Conservation (phyloP, 2,888 invertebrate species). For the Mesodorylaimus sp. region DNA sequence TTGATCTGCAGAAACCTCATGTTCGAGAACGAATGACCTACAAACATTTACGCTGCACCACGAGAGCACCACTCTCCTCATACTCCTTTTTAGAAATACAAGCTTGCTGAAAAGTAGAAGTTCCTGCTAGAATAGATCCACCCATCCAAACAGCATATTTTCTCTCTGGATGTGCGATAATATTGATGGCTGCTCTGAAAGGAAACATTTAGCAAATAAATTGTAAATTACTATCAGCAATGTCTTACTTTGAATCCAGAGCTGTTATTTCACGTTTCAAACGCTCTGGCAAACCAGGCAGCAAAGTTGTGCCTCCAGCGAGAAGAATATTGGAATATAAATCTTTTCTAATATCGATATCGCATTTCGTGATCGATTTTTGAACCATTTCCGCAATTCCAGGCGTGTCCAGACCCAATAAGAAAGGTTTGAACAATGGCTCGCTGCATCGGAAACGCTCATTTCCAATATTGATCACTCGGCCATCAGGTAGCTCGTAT, state of each 20-base stretch:
- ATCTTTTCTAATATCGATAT: slow-evolving; percentile 43
- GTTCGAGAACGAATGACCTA: too few species aligned
- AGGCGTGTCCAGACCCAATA: slow-evolving; percentile 54
- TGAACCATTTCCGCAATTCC: slow-evolving; percentile 79
- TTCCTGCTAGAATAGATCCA: slow-evolving; percentile 78
- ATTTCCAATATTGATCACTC: background rate
- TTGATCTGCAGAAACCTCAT: too few species aligned
- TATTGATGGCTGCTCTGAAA: slow-evolving; percentile 43
- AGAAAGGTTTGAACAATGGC: slow-evolving; percentile 70
- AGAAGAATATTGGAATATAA: slow-evolving; percentile 25
- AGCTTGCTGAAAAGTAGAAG: slow-evolving; percentile 76
- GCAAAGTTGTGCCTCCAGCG: slow-evolving; percentile 42
- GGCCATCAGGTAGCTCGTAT: slow-evolving; percentile 55
- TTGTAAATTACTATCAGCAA: too few species aligned
- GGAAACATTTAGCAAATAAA: too few species aligned
- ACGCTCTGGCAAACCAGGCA: slow-evolving; percentile 84
- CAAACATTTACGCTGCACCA: slow-evolving; percentile 92
- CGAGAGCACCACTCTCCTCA: slow-evolving; percentile 83
- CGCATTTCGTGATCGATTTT: slow-evolving; percentile 33
- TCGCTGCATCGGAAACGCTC: too few species aligned
- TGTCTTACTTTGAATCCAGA: slow-evolving; percentile 46
- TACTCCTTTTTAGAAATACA: slow-evolving; percentile 95
- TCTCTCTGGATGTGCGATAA: slow-evolving; percentile 48
- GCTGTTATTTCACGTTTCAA: slow-evolving; percentile 95
- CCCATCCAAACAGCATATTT: slow-evolving; percentile 95